Evolutionary conservation across 1,140 invertebrate genomes (phyloP).

Genomic region (Euwallacea fornicatus): DNA sequence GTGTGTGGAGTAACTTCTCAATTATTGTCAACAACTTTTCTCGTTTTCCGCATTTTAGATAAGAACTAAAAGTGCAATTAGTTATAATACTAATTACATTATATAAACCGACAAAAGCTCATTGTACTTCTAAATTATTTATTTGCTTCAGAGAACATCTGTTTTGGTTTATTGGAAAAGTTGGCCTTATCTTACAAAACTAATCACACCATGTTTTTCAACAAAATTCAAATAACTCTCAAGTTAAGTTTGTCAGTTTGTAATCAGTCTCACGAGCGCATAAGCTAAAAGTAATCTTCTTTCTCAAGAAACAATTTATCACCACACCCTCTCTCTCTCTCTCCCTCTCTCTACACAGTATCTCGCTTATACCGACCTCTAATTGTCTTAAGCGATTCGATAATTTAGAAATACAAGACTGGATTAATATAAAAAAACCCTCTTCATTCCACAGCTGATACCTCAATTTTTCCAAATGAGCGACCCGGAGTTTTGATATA

Average conservation of each 20-base stretch:
- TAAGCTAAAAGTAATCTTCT: slow-evolving; percentile 1
- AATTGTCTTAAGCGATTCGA: no score
- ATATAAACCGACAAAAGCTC: slow-evolving; percentile 6
- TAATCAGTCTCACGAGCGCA: background rate
- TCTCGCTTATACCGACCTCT: no score
- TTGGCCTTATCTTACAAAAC: slow-evolving; percentile 1
- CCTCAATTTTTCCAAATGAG: no score
- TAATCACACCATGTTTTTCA: slow-evolving; percentile 9
- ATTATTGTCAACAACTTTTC: background rate
- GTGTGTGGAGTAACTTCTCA: slow-evolving; percentile 7
- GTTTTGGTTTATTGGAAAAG: slow-evolving; percentile 15
- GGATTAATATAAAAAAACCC: no score
- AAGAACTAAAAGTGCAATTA: background rate
- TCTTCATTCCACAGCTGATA: no score
- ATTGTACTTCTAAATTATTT: slow-evolving; percentile 10
- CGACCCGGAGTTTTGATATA: no score
- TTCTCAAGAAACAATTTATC: slow-evolving; percentile 12
- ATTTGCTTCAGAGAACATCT: background rate
- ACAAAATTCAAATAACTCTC: slow-evolving; percentile 2
- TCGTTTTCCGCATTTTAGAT: no score
- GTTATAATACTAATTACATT: background rate
- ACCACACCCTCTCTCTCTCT: no score
- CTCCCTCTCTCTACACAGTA: no score
- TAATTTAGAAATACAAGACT: no score
- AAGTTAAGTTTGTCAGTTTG: background rate